Percentiles rank a stretch among this genome's conserved stretches.
Conservation (phyloP, 2,797 vertebrate genomes). For the Myripristis murdjan region DNA sequence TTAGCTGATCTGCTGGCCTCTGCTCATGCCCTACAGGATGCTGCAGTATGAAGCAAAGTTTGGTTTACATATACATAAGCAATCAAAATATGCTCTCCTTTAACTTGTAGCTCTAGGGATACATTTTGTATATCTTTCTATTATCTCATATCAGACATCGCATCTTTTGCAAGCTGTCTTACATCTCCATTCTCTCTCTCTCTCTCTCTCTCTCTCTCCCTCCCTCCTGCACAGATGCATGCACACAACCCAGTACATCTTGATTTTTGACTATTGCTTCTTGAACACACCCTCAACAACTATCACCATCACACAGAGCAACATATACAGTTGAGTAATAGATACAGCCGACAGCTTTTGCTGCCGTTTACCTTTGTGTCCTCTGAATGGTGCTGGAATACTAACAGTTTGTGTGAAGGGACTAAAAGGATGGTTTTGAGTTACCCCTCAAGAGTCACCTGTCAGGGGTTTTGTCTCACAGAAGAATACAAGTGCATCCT, state of each 20-base stretch:
- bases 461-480: slow-evolving; percentile 72
- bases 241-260: slow-evolving; percentile 58
- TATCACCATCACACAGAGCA: slow-evolving; percentile 57
- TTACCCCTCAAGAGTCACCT: slow-evolving; percentile 77
- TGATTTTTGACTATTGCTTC: slow-evolving; percentile 56
- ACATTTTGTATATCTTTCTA: slow-evolving; percentile 79
- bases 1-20: slow-evolving; percentile 67
- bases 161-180: slow-evolving; percentile 71
- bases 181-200: slow-evolving; percentile 66
- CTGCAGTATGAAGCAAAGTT: slow-evolving; percentile 71
- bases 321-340: slow-evolving; percentile 69
- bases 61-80: slow-evolving; percentile 79
- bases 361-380: slow-evolving; percentile 65
- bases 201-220: slow-evolving; percentile 9
- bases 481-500: slow-evolving; percentile 73
- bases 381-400: slow-evolving; percentile 67
- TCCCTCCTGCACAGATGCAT: slow-evolving; percentile 42
- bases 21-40: slow-evolving; percentile 58
- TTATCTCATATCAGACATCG: slow-evolving; percentile 81
- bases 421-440: slow-evolving; percentile 73
- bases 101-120: slow-evolving; percentile 72
- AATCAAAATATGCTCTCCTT: slow-evolving; percentile 75
- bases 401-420: slow-evolving; percentile 66
- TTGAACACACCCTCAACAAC: slow-evolving; percentile 54
- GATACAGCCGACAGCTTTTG: slow-evolving; percentile 59